These are phyloP conservation scores for Tympanuchus pallidicinctus DNA, from an alignment of 2,113 vertebrate species.

Conservation along the genomic window DNA sequence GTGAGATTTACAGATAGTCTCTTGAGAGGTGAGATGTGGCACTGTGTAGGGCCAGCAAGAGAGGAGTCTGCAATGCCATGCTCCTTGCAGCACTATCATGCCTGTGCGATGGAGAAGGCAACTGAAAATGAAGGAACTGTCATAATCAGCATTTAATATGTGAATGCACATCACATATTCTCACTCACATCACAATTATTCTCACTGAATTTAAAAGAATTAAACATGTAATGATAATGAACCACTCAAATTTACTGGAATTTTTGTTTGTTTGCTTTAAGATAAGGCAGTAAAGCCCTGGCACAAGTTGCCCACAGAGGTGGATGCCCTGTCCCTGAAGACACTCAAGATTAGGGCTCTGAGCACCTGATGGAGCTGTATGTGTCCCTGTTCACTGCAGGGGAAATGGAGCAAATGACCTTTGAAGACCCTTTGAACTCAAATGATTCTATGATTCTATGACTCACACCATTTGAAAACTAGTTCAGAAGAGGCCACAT, in stretches of 20 bases:
- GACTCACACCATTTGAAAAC: neutral
- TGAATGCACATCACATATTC: fast-evolving
- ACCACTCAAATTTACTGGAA: neutral
- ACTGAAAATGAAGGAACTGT: neutral
- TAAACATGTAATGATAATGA: neutral
- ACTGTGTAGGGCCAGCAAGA: neutral
- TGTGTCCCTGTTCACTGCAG: no score
- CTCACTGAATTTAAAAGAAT: neutral
- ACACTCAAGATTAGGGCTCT: no score
- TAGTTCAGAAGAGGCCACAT: neutral
- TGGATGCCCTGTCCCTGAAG: no score
- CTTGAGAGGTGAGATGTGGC: neutral
- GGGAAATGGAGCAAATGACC: no score
- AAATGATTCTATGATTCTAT: no score
- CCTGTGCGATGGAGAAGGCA: neutral
- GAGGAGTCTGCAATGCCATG: neutral
- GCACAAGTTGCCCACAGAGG: no score
- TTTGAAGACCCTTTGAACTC: no score
- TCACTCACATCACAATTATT: neutral
- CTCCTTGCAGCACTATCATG: neutral
- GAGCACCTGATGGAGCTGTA: no score
- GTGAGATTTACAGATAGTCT: neutral
- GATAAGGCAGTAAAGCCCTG: no score
- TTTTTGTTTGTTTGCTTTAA: neutral
- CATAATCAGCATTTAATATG: neutral